Conservation (phyloP, 2,113 vertebrate genomes). For the Grammomys surdaster region DNA sequence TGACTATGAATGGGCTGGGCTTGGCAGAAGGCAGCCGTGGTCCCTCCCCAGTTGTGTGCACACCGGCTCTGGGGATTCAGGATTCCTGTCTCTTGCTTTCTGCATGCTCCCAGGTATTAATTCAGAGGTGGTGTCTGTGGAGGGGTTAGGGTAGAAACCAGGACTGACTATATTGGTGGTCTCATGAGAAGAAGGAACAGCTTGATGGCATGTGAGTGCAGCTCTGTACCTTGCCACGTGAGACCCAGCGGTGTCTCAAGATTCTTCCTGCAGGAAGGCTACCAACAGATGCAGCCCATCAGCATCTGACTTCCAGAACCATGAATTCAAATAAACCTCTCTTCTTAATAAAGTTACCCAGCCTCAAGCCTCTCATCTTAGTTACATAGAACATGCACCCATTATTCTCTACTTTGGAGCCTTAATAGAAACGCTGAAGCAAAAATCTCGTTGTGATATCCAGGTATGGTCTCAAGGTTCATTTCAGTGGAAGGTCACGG, state of each 20-base stretch:
- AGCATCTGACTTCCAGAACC: background rate
- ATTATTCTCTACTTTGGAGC: background rate
- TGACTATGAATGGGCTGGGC: background rate
- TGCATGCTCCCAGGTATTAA: background rate
- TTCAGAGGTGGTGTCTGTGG: background rate
- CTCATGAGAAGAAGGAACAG: background rate
- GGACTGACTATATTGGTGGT: background rate
- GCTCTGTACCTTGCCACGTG: background rate
- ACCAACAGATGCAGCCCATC: background rate
- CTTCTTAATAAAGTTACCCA: slow-evolving; percentile 11
- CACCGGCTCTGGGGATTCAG: background rate
- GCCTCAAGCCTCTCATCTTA: background rate
- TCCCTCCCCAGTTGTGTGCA: accelerated
- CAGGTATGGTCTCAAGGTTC: background rate
- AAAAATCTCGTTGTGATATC: background rate
- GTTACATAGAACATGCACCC: background rate
- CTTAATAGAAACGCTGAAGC: background rate
- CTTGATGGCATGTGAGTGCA: background rate
- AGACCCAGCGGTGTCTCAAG: background rate
- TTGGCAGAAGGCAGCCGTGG: too few species aligned
- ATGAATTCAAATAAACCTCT: background rate
- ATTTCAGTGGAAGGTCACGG: background rate
- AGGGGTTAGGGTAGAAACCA: background rate
- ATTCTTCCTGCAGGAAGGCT: background rate
- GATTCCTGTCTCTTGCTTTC: background rate